These are phyloP conservation scores for Cryptoprocta ferox DNA, from an alignment of 2,797 vertebrate species.

Conservation along the genomic window DNA sequence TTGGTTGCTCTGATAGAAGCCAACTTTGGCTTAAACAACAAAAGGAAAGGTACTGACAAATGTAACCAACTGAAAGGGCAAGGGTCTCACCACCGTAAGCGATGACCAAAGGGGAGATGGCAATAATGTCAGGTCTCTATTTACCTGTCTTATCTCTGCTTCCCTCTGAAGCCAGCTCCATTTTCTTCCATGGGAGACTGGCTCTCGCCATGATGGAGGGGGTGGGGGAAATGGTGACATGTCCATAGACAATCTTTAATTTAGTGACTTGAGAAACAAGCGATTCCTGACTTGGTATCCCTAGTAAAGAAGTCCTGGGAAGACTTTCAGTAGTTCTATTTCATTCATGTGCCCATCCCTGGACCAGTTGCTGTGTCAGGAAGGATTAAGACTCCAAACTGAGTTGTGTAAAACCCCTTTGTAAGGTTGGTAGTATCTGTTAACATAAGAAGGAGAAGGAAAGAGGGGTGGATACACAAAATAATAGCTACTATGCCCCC, in stretches of 20 bases:
- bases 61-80: neutral
- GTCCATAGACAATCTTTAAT: neutral
- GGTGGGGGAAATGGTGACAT: neutral
- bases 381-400: neutral
- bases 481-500: neutral
- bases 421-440: neutral
- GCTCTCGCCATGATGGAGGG: neutral
- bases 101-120: neutral
- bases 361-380: neutral
- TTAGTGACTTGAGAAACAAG: neutral
- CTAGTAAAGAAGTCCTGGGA: neutral
- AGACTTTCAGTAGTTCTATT: neutral
- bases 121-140: neutral
- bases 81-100: neutral
- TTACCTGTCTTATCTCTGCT: neutral
- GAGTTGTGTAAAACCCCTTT: neutral
- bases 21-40: neutral
- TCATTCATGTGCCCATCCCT: neutral
- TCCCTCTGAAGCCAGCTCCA: neutral
- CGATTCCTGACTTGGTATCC: neutral
- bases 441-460: neutral
- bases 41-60: neutral
- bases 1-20: neutral
- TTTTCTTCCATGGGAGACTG: neutral
- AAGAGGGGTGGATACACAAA: neutral